These are phyloP conservation scores for Papilio dardanus DNA, from an alignment of 1,140 invertebrate genomes.

Conservation along the genomic window DNA sequence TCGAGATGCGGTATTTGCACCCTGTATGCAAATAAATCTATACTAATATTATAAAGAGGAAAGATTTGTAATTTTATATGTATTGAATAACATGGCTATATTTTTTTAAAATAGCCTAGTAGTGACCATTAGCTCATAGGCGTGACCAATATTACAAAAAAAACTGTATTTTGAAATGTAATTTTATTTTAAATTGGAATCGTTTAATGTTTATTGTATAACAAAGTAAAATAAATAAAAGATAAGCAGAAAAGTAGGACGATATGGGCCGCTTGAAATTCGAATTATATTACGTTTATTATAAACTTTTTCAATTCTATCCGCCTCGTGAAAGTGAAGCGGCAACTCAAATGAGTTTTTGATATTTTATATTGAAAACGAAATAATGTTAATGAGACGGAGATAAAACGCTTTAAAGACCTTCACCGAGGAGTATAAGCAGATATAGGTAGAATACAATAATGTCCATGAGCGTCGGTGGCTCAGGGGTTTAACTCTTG, in stretches of 20 bases:
- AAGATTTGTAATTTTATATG: too few species aligned
- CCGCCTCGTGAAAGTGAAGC: slow-evolving; percentile 58
- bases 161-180: not conserved
- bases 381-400: slow-evolving; percentile 20
- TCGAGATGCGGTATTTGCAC: slow-evolving; percentile 1
- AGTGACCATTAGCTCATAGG: too few species aligned
- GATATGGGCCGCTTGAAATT: slow-evolving; percentile 38
- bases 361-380: slow-evolving; percentile 49
- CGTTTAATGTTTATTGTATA: slow-evolving; percentile 5
- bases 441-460: not conserved
- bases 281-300: slow-evolving; percentile 46
- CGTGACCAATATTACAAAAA: not conserved
- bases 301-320: slow-evolving; percentile 70
- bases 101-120: too few species aligned
- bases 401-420: slow-evolving; percentile 26
- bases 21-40: not conserved
- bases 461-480: not conserved
- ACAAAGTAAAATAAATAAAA: slow-evolving; percentile 26
- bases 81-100: too few species aligned
- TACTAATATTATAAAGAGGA: not conserved
- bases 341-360: slow-evolving; percentile 67
- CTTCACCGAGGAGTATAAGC: not conserved
- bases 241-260: slow-evolving; percentile 23
- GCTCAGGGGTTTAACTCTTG: too few species aligned
- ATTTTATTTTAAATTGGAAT: slow-evolving; percentile 13